phyloP scores from a whole-genome alignment of 2,113 vertebrate species.

The Sapayoa aenigma region DNA sequence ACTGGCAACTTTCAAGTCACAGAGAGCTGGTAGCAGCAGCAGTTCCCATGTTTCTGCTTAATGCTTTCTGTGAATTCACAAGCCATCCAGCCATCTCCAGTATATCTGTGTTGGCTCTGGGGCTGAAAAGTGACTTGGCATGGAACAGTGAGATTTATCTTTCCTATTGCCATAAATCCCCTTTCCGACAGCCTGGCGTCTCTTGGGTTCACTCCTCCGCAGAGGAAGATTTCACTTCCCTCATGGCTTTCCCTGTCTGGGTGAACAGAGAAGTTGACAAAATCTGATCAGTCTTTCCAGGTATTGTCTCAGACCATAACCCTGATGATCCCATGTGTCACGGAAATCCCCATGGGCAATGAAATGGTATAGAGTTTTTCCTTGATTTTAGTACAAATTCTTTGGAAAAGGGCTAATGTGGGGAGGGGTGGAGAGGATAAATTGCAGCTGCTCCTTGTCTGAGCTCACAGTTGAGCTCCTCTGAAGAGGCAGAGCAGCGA shows the following conservation, averaged over 20 bases:
- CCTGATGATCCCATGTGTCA: neutral
- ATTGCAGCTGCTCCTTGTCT: neutral
- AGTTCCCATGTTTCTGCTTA: accelerated
- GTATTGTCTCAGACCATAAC: neutral
- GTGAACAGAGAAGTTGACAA: neutral
- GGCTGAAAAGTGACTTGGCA: neutral
- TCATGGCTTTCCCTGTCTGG: neutral
- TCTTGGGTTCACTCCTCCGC: accelerated
- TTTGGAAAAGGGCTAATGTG: neutral
- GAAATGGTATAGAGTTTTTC: neutral
- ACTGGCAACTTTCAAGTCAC: accelerated
- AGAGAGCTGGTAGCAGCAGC: neutral
- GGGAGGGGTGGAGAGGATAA: neutral
- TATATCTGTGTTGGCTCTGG: neutral
- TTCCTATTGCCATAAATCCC: accelerated
- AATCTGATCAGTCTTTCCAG: neutral
- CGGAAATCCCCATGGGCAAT: neutral
- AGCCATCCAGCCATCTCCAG: neutral
- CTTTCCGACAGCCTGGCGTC: neutral
- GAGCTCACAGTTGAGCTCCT: neutral
- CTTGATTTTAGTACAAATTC: neutral
- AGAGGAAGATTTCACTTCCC: neutral
- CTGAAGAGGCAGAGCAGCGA: neutral
- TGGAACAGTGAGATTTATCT: accelerated
- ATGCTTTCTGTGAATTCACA: neutral